Evolutionary conservation across 2,888 invertebrate species (phyloP).

Genomic region (Ochlodes sylvanus): DNA sequence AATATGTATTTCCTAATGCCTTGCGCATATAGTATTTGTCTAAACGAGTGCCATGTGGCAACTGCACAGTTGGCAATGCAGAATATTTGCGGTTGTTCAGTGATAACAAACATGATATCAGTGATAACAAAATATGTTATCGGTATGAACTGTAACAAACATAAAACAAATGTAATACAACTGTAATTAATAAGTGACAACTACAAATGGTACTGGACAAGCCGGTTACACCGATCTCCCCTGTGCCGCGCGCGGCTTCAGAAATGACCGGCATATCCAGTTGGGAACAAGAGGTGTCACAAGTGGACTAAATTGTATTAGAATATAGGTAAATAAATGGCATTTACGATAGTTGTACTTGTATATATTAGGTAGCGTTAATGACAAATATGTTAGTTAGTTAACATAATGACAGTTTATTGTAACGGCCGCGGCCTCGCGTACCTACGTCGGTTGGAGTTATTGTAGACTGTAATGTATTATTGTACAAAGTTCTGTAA

Average conservation of each 20-base stretch:
- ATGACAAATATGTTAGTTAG: slow-evolving; percentile 30
- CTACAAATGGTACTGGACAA: no score
- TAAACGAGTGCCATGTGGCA: background rate
- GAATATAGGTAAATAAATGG: slow-evolving; percentile 43
- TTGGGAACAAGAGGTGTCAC: slow-evolving; percentile 1
- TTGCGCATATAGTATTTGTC: background rate
- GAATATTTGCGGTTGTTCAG: background rate
- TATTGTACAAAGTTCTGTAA: slow-evolving; percentile 36
- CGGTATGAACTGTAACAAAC: background rate
- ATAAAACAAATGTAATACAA: background rate
- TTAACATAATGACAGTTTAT: slow-evolving; percentile 18
- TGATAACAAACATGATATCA: background rate
- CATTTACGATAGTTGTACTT: slow-evolving; percentile 54
- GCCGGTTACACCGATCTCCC: background rate
- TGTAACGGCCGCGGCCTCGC: slow-evolving; percentile 16
- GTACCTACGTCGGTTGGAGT: slow-evolving; percentile 21
- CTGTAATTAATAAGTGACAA: background rate
- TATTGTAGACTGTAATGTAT: slow-evolving; percentile 23
- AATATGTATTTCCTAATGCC: background rate
- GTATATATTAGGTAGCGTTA: slow-evolving; percentile 49
- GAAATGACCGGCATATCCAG: background rate
- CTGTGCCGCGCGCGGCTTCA: no score
- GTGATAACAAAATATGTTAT: background rate
- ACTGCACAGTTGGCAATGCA: background rate
- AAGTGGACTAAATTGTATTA: slow-evolving; percentile 29